These are phyloP conservation scores for Pterostichus madidus DNA, from an alignment of 2,888 invertebrate genomes.

Conservation along the genomic window DNA sequence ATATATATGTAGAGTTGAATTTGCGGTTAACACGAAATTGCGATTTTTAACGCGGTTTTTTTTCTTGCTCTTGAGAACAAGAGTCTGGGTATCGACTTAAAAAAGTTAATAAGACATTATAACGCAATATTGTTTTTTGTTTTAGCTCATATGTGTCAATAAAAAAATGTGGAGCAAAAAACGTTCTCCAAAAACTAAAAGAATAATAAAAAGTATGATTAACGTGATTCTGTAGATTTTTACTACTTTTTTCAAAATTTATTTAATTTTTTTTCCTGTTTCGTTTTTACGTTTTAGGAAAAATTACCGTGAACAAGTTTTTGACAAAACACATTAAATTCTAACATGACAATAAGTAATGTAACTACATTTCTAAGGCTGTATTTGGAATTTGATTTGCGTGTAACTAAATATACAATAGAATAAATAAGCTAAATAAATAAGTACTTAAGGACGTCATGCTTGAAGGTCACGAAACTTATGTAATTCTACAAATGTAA, in stretches of 20 bases:
- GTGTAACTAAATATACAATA: constrained; percentile 1
- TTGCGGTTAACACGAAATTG: not conserved
- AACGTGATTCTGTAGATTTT: constrained; percentile 4
- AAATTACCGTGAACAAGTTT: not conserved
- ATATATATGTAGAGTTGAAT: not conserved
- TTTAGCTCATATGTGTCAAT: not conserved
- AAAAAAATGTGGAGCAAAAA: constrained; percentile 7
- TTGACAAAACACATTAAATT: not conserved
- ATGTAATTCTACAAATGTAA: constrained; percentile 17
- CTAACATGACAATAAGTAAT: no score
- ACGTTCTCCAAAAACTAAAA: not conserved
- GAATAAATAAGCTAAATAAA: constrained; percentile 1
- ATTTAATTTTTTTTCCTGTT: not conserved
- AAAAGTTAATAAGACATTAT: constrained; percentile 9
- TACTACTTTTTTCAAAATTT: not conserved
- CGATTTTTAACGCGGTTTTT: constrained; percentile 1
- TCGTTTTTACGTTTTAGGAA: not conserved
- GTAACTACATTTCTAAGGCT: no score
- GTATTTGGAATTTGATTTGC: constrained; percentile 18
- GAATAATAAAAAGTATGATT: not conserved
- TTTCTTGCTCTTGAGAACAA: not conserved
- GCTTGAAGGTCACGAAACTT: constrained; percentile 29
- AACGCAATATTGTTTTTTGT: constrained; percentile 6
- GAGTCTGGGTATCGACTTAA: not conserved
- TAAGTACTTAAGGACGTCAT: not conserved